Conservation (phyloP, 2,888 invertebrate genomes). For the Heliconius hortense region DNA sequence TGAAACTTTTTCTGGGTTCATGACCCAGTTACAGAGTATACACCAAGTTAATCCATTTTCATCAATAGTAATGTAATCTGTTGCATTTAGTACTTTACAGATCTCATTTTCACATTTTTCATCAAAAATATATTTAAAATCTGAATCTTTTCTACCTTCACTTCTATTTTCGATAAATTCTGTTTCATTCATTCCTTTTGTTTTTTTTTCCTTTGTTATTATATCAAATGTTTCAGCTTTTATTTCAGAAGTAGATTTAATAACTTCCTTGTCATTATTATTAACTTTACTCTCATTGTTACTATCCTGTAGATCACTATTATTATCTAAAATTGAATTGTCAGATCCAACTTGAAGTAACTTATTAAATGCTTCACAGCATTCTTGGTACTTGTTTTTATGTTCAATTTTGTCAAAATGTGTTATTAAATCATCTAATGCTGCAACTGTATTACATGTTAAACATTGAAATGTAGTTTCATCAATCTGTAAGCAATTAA, state of each 20-base stretch:
- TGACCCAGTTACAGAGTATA: constrained; percentile 48
- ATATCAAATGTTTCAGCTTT: not conserved
- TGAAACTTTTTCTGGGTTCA: constrained; percentile 20
- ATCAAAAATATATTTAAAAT: constrained; percentile 21
- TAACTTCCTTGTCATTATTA: constrained; percentile 17
- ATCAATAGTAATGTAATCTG: constrained; percentile 43
- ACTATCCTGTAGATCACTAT: constrained; percentile 2
- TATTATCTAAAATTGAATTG: not conserved
- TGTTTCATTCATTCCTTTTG: not conserved
- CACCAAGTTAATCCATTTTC: constrained; percentile 44
- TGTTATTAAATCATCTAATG: constrained; percentile 35
- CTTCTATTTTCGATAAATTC: not conserved
- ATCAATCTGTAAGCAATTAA: constrained; percentile 51
- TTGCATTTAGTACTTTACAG: constrained; percentile 42
- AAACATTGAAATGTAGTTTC: constrained; percentile 56
- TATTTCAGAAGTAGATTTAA: not conserved
- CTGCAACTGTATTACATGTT: constrained; percentile 52
- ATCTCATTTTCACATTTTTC: constrained; percentile 41
- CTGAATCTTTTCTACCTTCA: constrained; percentile 12
- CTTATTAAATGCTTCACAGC: constrained; percentile 26
- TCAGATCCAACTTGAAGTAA: not conserved
- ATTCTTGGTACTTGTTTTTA: constrained; percentile 41
- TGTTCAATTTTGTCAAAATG: constrained; percentile 49
- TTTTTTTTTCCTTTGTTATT: not conserved
- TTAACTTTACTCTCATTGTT: constrained; percentile 20